Percentiles rank a stretch among this genome's conserved stretches.
phyloP scores from a whole-genome alignment of 1,140 invertebrate genomes.

The Phymorhynchus buccinoides region DNA sequence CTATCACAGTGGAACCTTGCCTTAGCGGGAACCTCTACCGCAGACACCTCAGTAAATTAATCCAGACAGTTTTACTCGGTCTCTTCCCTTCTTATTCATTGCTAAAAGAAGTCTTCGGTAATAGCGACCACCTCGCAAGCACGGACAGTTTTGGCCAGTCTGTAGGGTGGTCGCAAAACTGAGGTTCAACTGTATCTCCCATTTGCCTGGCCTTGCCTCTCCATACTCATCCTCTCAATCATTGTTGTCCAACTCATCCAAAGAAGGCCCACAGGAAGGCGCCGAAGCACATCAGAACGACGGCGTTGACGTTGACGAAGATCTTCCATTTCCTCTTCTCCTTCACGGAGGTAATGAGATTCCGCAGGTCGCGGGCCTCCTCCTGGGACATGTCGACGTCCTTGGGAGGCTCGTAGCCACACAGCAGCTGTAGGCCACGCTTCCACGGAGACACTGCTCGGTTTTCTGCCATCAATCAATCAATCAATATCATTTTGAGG shows the following conservation, averaged over 20 bases:
- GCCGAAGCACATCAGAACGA: constrained; percentile 63
- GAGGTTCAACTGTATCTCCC: not conserved
- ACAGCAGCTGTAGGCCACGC: constrained; percentile 53
- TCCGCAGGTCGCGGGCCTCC: constrained; percentile 49
- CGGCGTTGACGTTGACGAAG: constrained; percentile 65
- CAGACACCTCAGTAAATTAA: too few relatives aligned
- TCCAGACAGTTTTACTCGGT: too few relatives aligned
- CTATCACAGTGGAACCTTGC: too few relatives aligned
- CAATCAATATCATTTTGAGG: constrained; percentile 48
- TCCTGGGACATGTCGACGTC: constrained; percentile 51
- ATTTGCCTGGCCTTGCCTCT: not conserved
- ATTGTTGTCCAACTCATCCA: constrained; percentile 38
- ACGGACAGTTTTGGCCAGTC: too few relatives aligned
- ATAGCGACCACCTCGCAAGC: too few relatives aligned
- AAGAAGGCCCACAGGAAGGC: constrained; percentile 70
- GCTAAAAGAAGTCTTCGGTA: too few relatives aligned
- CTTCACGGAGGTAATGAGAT: constrained; percentile 57
- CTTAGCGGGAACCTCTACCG: too few relatives aligned
- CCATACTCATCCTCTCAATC: not conserved
- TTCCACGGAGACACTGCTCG: constrained; percentile 46
- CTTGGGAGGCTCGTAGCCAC: constrained; percentile 62
- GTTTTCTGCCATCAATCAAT: too few relatives aligned
- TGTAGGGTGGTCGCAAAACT: too few relatives aligned
- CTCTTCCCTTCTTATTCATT: too few relatives aligned
- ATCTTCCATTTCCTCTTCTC: constrained; percentile 60